Percentiles rank a stretch among this genome's conserved stretches.
Conservation (phyloP, 1,140 invertebrate genomes). For the Drosophila insularis region DNA sequence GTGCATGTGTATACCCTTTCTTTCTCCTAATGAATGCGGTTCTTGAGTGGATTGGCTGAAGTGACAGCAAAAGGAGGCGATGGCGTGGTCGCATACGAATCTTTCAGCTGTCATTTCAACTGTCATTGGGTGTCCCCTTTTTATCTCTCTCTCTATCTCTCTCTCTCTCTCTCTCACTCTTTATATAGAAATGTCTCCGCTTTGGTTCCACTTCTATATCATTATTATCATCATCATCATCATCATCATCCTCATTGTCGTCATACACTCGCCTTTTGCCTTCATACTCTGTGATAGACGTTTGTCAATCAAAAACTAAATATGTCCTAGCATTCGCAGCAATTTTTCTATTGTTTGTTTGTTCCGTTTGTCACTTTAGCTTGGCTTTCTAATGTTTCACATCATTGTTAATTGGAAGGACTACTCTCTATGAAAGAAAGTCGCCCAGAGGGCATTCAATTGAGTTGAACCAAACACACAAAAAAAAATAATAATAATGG, state of each 20-base stretch:
- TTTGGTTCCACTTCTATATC: conserved; percentile 10
- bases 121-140: conserved; percentile 53
- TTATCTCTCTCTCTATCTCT: neutral
- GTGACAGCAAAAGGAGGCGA: conserved; percentile 32
- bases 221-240: no score
- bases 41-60: conserved; percentile 29
- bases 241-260: neutral
- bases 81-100: neutral
- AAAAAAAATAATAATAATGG: neutral
- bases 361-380: conserved; percentile 49
- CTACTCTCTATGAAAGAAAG: neutral
- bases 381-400: conserved; percentile 46
- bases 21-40: conserved; percentile 17
- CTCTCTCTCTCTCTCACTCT: neutral
- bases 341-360: conserved; percentile 44
- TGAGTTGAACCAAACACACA: conserved; percentile 7
- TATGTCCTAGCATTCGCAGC: conserved; percentile 38
- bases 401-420: conserved; percentile 34
- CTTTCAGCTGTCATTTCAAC: conserved; percentile 58
- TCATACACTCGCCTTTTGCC: conserved; percentile 23
- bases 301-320: conserved; percentile 65
- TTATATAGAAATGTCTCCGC: neutral
- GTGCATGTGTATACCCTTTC: conserved; percentile 7
- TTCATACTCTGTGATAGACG: conserved; percentile 52
- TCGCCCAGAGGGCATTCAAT: conserved; percentile 8